Evolutionary conservation across 2,797 vertebrate genomes (phyloP).

Genomic region (Spondyliosoma cantharus): DNA sequence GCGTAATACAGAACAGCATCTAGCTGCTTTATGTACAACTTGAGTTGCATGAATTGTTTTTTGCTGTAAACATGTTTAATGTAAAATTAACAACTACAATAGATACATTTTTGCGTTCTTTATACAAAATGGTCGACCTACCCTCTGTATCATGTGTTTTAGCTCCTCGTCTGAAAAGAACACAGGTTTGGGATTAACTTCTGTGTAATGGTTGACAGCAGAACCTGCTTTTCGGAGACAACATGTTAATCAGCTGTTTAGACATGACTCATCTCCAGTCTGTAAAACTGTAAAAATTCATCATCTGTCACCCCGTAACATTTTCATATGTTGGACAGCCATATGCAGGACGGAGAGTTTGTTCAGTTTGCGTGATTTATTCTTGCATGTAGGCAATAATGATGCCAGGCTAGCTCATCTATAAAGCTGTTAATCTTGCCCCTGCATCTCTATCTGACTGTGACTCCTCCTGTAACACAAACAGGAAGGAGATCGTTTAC

Average conservation of each 20-base stretch:
- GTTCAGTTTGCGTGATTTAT: constrained; percentile 78
- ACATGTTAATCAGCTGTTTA: too few relatives aligned
- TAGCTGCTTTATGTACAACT: too few relatives aligned
- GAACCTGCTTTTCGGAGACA: too few relatives aligned
- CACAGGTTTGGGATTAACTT: too few relatives aligned
- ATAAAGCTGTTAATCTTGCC: constrained; percentile 95
- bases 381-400: constrained; percentile 90
- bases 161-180: neutral
- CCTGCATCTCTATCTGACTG: constrained; percentile 90
- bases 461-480: constrained; percentile 86
- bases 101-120: too few relatives aligned
- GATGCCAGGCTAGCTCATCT: constrained; percentile 91
- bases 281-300: too few relatives aligned
- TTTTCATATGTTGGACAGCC: constrained; percentile 15
- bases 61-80: neutral
- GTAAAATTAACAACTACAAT: neutral
- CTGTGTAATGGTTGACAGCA: too few relatives aligned
- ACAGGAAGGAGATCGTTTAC: neutral
- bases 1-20: neutral
- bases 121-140: too few relatives aligned
- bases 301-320: neutral
- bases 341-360: constrained; percentile 23
- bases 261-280: too few relatives aligned
- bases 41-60: neutral
- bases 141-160: too few relatives aligned